Percentiles rank a stretch among this genome's conserved stretches.
These are phyloP conservation scores for Fringilla coelebs DNA, from an alignment of 2,797 vertebrate species.

Conservation along the genomic window DNA sequence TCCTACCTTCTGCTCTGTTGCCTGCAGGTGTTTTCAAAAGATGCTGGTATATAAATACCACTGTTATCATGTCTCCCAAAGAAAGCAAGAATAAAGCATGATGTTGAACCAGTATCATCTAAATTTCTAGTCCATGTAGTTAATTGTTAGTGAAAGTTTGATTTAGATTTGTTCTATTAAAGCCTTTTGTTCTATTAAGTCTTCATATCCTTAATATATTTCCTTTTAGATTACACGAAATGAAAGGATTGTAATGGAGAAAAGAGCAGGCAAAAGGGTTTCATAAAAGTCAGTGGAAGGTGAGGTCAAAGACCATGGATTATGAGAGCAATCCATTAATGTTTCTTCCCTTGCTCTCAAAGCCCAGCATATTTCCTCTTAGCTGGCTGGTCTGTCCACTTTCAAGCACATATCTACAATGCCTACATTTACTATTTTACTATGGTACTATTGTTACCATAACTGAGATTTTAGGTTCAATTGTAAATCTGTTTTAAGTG, in stretches of 20 bases:
- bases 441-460: not conserved
- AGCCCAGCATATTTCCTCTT: not conserved
- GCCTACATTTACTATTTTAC: not conserved
- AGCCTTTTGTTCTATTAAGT: not conserved
- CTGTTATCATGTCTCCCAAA: not conserved
- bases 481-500: not conserved
- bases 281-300: not conserved
- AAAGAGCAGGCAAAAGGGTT: not conserved
- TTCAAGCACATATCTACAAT: not conserved
- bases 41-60: not conserved
- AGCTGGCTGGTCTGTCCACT: not conserved
- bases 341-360: not conserved
- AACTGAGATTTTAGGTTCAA: not conserved
- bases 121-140: not conserved
- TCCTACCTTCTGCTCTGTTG: not conserved
- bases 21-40: not conserved
- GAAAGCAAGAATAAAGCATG: not conserved
- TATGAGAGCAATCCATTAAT: not conserved
- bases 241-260: not conserved
- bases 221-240: not conserved
- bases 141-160: not conserved
- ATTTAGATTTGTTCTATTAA: not conserved
- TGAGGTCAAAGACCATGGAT: not conserved
- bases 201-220: not conserved
- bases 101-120: not conserved